Conservation (phyloP, 2,797 vertebrate genomes). For the Etheostoma perlongum region DNA sequence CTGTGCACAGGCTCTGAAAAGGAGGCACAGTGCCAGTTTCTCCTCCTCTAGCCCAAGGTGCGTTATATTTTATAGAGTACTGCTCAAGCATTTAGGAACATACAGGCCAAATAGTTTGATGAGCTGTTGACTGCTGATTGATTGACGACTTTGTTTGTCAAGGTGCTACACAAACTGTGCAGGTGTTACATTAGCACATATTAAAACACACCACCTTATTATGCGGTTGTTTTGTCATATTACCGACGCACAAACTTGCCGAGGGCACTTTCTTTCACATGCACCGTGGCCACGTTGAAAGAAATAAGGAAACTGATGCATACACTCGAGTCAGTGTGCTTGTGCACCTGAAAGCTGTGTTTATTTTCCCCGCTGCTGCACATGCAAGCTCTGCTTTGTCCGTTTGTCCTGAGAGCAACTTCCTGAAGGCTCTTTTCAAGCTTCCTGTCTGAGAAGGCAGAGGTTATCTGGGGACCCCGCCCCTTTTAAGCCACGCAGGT, state of each 20-base stretch:
- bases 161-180: conserved; percentile 57
- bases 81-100: conserved; percentile 58
- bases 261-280: neutral
- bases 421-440: conserved; percentile 77
- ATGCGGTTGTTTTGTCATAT: conserved; percentile 25
- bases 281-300: conserved; percentile 5
- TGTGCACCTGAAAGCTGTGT: conserved; percentile 73
- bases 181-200: conserved; percentile 59
- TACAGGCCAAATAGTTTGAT: conserved; percentile 58
- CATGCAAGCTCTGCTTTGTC: conserved; percentile 63
- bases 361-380: conserved; percentile 56
- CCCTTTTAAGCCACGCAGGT: conserved; percentile 52
- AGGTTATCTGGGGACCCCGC: conserved; percentile 76
- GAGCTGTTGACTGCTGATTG: conserved; percentile 69
- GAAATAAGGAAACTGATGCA: conserved; percentile 32
- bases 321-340: conserved; percentile 60
- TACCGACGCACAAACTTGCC: conserved; percentile 18
- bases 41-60: conserved; percentile 71
- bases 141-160: conserved; percentile 71
- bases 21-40: conserved; percentile 60
- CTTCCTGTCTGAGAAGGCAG: conserved; percentile 79
- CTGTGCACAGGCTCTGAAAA: conserved; percentile 60
- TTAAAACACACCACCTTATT: conserved; percentile 47
- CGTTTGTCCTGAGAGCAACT: conserved; percentile 66
- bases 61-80: conserved; percentile 65